These are phyloP conservation scores for Suncus etruscus DNA, from an alignment of 2,113 vertebrate species.

Conservation along the genomic window DNA sequence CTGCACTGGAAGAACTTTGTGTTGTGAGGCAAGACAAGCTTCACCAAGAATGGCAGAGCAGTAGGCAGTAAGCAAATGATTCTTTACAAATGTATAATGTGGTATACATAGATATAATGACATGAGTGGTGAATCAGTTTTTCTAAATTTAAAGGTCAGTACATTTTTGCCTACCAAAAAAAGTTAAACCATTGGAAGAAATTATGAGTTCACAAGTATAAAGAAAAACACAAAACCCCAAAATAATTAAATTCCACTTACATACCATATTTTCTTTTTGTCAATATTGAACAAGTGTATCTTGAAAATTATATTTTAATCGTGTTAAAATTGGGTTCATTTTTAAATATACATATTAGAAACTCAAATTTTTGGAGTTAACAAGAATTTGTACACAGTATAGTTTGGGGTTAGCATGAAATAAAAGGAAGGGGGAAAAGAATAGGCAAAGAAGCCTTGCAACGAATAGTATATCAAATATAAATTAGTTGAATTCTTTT, in stretches of 20 bases:
- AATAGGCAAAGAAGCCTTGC: not conserved
- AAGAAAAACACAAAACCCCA: not conserved
- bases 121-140: not conserved
- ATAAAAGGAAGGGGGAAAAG: not conserved
- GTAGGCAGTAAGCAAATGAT: no score
- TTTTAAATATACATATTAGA: not conserved
- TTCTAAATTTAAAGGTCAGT: not conserved
- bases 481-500: not conserved
- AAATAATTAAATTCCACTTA: not conserved
- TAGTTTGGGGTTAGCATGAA: not conserved
- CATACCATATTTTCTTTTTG: not conserved
- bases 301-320: not conserved
- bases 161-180: not conserved
- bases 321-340: constrained; percentile 24
- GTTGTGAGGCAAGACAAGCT: no score
- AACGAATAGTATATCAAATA: not conserved
- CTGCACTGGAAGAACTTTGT: no score
- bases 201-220: not conserved
- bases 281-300: no score
- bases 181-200: not conserved
- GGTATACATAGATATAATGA: no score
- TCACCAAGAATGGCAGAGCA: no score
- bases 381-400: constrained; percentile 31
- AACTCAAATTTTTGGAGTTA: not conserved
- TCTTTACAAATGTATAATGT: no score